These are phyloP conservation scores for Falco naumanni DNA, from an alignment of 2,797 vertebrate genomes.

Conservation along the genomic window DNA sequence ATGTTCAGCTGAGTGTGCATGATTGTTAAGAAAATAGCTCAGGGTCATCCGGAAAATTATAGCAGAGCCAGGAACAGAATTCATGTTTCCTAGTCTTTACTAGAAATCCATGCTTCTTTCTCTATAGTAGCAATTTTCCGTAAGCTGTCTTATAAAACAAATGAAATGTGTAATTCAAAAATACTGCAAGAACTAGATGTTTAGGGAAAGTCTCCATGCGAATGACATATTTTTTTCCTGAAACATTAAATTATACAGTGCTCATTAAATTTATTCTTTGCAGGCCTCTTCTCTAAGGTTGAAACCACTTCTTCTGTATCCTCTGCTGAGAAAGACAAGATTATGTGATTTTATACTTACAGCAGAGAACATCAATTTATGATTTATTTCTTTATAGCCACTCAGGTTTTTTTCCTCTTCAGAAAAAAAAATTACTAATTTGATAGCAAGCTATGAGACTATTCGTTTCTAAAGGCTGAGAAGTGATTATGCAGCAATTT, in stretches of 20 bases:
- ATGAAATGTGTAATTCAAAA: background rate
- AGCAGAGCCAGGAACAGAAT: background rate
- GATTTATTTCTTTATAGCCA: constrained; percentile 16
- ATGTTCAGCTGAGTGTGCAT: background rate
- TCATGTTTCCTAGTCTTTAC: background rate
- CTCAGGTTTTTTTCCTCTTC: background rate
- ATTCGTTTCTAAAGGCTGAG: background rate
- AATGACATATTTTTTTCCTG: background rate
- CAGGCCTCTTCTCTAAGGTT: background rate
- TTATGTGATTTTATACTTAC: background rate
- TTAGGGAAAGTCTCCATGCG: background rate
- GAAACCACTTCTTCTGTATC: background rate
- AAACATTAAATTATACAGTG: background rate
- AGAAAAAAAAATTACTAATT: constrained; percentile 18
- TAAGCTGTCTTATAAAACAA: background rate
- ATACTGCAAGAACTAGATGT: background rate
- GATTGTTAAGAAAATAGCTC: background rate
- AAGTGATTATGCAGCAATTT: constrained; percentile 3
- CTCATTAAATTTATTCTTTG: background rate
- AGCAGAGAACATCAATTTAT: background rate
- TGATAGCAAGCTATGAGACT: background rate
- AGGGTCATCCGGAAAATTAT: background rate
- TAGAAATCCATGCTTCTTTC: background rate
- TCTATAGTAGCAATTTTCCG: background rate
- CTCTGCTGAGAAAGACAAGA: background rate